Evolutionary conservation across 2,888 invertebrate species (phyloP), one percentile per base, ranked within the genome.

Genomic region (Dryobotodes eremita): DNA sequence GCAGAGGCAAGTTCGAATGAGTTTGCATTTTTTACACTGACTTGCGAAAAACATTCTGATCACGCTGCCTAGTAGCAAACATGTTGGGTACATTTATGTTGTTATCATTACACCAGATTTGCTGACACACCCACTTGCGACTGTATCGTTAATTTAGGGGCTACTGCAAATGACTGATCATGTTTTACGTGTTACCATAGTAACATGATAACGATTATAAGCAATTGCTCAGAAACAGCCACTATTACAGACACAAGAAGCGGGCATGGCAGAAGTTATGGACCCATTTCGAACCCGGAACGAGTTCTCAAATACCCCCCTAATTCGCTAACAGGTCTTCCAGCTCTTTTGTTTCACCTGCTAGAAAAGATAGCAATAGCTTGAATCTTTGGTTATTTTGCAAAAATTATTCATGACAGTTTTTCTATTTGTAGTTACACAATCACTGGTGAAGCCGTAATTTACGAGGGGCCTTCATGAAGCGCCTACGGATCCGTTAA

Each of bases 71-170:
- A n/a, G 26, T 36, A 50, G 8, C 53, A 50, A 46, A 23, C 15
- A n/a, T 15, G 7, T 26, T 46, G 7, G 20, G 0, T 13, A 31
- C 10, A 15, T 46, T 55, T n/a, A 1, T 15, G 48, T 42, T 31
- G 53, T 55, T 13, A 48, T 50, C 46, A 36, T 36, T 36, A 55
- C 61, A 78, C 79, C 50, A 79, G 48, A 71, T 71, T 66, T 84
- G 31, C 42, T 83, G 68, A 81, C 71, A 81, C 84, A 31, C 62
- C 62, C 71, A 68, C 66, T 71, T 62, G 6, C 7, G n/a, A n/a
- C 23, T 0, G 17, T 48, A n/a, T 26, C 10, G 53, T 71, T 57
- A 62, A 71, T 68, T 42, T 50, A 11, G 42, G 36, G 55, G 59
- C 59, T 80, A 59, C 48, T 74, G 46, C 13, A 74, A 53, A 26